Evolutionary conservation across 2,113 vertebrate genomes (phyloP), one percentile per base, ranked within the genome.

Genomic region (Ammospiza nelsoni): DNA sequence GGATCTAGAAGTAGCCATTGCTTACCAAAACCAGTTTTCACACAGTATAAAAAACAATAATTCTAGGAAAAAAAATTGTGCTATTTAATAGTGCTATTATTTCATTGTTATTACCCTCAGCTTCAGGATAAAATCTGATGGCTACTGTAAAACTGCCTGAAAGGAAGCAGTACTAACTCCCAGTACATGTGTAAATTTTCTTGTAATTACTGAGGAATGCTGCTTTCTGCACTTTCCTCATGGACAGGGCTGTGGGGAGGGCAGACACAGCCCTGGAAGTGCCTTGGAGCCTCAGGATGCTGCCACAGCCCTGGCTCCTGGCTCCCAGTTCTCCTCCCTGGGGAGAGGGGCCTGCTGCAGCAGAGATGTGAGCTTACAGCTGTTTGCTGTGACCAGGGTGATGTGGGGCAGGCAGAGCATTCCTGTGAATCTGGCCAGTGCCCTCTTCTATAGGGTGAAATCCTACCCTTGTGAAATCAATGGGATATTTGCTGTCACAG

Each of bases 381-480:
- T 86, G 76, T 65, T 78, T 27, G 8, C 39, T 44, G 59, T 16
- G 51, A 54, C 71, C 71, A 37, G 71, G 63, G 63, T 2, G 8
- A 41, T 3, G 1, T 21, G 57, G 49, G 35, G 55, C 75, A 90
- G 79, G 57, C 80, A 80, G 69, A 84, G 13, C 88, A 51, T 89
- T 89, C 93, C 68, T 90, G 54, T 57, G 83, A 84, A 96, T 90
- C 76, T 62, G 95, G 65, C 62, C 90, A 87, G 66, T 89, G 74
- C 44, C 89, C 69, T 96, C n/a, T 93, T 96, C 92, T 92, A 92
- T 89, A 93, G 83, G 73, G 49, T 92, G 93, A 96, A 97, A 96
- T 72, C 44, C 69, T 94, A 94, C 15, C 83, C 92, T 84, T 43
- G 69, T 72, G 88, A 93, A 93, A 84, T 89, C 76, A 82, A 21